phyloP scores from a whole-genome alignment of 2,888 invertebrate genomes.

The Theretra japonica region DNA sequence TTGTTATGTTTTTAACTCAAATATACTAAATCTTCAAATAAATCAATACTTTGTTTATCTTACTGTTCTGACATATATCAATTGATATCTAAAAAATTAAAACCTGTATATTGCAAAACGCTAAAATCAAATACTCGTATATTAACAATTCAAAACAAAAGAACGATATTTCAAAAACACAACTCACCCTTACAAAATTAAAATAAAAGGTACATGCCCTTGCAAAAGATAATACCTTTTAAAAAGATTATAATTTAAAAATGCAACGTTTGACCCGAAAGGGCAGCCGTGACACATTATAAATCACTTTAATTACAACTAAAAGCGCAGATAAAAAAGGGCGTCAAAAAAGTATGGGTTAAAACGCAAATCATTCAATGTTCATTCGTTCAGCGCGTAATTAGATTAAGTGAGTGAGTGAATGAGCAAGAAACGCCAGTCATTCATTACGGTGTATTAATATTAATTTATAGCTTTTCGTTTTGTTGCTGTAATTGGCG shows the following conservation, averaged over 20 bases:
- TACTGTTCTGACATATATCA: too few relatives aligned
- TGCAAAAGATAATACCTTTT: not conserved
- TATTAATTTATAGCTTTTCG: slow-evolving; percentile 23
- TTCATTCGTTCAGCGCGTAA: slow-evolving; percentile 63
- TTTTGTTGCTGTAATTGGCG: not conserved
- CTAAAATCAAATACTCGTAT: too few relatives aligned
- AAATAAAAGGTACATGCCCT: not conserved
- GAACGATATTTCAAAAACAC: not conserved
- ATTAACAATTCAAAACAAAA: not conserved
- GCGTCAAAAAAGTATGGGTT: slow-evolving; percentile 22
- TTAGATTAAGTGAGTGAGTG: slow-evolving; percentile 62
- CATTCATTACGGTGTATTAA: slow-evolving; percentile 35
- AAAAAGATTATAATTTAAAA: not conserved
- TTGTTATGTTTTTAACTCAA: too few relatives aligned
- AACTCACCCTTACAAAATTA: slow-evolving; percentile 2
- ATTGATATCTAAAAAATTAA: too few relatives aligned
- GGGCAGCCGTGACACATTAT: slow-evolving; percentile 10
- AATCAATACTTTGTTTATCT: too few relatives aligned
- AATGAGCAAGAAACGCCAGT: slow-evolving; percentile 52
- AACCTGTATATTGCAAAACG: too few relatives aligned
- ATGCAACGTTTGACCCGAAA: slow-evolving; percentile 6
- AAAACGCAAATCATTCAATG: slow-evolving; percentile 61
- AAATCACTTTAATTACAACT: slow-evolving; percentile 17
- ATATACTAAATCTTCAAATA: too few relatives aligned
- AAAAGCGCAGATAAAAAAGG: slow-evolving; percentile 22